A percentile compares a stretch with the other conserved stretches of the same genome.
Conservation (phyloP, 2,888 invertebrate species). For the Oegoconia quadripuncta region DNA sequence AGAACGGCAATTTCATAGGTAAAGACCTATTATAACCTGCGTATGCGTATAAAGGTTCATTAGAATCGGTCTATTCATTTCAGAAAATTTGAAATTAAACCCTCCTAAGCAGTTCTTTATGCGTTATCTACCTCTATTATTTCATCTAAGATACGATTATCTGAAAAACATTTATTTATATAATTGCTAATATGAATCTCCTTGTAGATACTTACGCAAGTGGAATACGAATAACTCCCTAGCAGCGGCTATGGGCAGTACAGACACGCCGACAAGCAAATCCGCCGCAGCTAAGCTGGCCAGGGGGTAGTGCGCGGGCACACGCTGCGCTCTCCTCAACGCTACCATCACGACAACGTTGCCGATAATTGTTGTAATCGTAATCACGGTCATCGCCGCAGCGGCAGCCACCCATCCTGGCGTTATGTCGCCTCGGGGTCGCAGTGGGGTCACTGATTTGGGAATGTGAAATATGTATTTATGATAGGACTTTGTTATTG, state of each 20-base stretch:
- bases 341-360: constrained; percentile 55
- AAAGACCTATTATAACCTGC: too few relatives aligned
- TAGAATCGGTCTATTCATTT: too few relatives aligned
- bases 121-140: too few relatives aligned
- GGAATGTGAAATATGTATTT: too few relatives aligned
- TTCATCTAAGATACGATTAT: background rate
- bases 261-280: constrained; percentile 77
- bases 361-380: constrained; percentile 42
- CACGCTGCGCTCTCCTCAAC: constrained; percentile 40
- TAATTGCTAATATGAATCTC: background rate
- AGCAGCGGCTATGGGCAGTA: constrained; percentile 77
- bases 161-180: background rate
- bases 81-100: too few relatives aligned
- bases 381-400: constrained; percentile 38
- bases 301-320: constrained; percentile 83
- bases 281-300: constrained; percentile 84
- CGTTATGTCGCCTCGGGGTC: constrained; percentile 39
- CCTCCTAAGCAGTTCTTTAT: background rate
- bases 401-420: constrained; percentile 39
- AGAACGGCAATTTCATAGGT: too few relatives aligned
- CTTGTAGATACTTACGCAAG: constrained; percentile 44
- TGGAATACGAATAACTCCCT: constrained; percentile 77
- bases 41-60: too few relatives aligned
- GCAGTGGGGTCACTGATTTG: constrained; percentile 28
- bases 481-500: too few relatives aligned